Conservation (phyloP, 2,888 invertebrate genomes). For the Thysanoteuthis rhombus region DNA sequence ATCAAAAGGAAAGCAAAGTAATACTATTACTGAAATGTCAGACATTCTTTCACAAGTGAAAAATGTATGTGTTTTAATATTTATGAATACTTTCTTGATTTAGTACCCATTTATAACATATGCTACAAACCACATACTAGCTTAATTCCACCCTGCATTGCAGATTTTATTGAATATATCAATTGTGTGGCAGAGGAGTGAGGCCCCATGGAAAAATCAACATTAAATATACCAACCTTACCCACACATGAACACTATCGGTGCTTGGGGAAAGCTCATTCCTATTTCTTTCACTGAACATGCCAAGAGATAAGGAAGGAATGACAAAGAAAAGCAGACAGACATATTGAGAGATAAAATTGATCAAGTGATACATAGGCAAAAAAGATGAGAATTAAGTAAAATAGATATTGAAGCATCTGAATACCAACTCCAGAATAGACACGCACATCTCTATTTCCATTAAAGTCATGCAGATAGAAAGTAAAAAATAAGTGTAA, state of each 20-base stretch:
- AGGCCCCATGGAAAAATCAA: background rate
- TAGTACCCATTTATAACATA: no score
- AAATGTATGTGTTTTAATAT: no score
- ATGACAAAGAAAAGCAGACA: background rate
- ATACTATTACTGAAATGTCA: no score
- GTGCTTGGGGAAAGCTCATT: background rate
- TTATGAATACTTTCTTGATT: no score
- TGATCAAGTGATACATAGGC: no score
- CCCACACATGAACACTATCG: background rate
- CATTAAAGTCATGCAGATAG: background rate
- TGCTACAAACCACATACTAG: no score
- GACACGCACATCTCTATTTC: background rate
- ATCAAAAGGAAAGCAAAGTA: no score
- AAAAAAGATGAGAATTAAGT: background rate
- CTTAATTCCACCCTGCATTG: no score
- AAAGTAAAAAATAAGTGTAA: background rate
- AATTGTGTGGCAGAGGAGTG: background rate
- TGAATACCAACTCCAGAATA: background rate
- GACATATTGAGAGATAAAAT: background rate
- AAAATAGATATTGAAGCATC: background rate
- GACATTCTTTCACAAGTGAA: no score
- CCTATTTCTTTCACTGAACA: background rate
- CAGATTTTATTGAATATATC: no score
- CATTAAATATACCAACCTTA: background rate
- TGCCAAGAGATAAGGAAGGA: background rate